These are phyloP conservation scores for Sarcophilus harrisii DNA, from an alignment of 2,797 vertebrate species.

Conservation along the genomic window DNA sequence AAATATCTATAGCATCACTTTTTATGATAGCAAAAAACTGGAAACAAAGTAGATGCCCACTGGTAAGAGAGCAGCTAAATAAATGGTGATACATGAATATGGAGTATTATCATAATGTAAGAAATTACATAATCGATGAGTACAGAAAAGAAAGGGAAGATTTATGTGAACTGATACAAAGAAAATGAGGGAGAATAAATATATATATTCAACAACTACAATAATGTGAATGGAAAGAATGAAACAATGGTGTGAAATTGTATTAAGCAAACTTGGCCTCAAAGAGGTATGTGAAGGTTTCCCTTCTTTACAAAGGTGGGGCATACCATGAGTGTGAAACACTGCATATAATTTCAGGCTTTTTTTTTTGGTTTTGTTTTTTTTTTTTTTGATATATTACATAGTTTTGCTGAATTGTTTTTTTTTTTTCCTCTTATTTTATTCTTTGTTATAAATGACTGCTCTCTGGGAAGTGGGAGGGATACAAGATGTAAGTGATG, in stretches of 20 bases:
- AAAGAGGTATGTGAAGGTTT: background rate
- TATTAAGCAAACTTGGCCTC: background rate
- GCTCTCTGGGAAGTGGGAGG: background rate
- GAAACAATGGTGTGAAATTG: background rate
- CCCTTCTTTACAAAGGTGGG: background rate
- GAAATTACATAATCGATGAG: background rate
- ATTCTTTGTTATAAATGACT: background rate
- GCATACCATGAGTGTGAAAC: background rate
- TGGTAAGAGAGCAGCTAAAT: background rate
- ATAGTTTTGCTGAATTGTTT: background rate
- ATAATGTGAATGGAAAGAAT: background rate
- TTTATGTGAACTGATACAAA: background rate
- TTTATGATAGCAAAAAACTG: background rate
- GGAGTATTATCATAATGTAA: background rate
- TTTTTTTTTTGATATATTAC: background rate
- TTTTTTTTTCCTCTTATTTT: background rate
- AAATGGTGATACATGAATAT: background rate
- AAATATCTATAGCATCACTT: background rate
- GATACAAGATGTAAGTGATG: background rate
- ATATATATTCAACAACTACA: background rate
- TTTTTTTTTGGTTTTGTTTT: background rate
- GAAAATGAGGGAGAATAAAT: background rate
- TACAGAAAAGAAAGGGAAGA: background rate
- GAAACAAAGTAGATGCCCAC: background rate
- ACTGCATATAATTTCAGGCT: background rate